Conservation (phyloP, 2,888 invertebrate species). For the Imbricaverruca yamaguchii region DNA sequence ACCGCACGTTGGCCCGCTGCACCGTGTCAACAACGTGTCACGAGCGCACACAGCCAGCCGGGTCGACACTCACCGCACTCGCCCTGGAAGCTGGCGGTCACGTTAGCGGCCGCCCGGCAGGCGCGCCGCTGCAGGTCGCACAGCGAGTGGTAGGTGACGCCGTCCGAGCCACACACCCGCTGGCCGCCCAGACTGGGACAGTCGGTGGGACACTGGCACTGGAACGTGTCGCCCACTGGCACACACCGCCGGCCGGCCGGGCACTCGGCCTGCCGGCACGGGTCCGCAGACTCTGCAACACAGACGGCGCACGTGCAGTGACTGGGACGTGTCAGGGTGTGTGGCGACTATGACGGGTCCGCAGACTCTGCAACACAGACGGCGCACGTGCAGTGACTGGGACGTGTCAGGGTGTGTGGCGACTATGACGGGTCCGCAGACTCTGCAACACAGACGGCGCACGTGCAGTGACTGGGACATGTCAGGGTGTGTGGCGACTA, state of each 20-base stretch:
- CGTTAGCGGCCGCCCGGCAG: constrained; percentile 26
- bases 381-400: too few relatives aligned
- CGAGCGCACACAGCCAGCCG: too few relatives aligned
- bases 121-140: constrained; percentile 30
- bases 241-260: constrained; percentile 7
- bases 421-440: too few relatives aligned
- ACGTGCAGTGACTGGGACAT: too few relatives aligned
- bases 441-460: too few relatives aligned
- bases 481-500: too few relatives aligned
- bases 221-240: neutral
- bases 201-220: constrained; percentile 26
- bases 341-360: neutral
- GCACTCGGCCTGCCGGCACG: neutral
- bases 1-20: too few relatives aligned
- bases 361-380: neutral
- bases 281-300: neutral
- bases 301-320: neutral
- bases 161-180: constrained; percentile 30
- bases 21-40: too few relatives aligned
- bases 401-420: too few relatives aligned
- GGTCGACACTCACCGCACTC: constrained; percentile 27
- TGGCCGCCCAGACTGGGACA: constrained; percentile 24
- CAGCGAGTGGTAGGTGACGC: constrained; percentile 28
- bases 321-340: neutral
- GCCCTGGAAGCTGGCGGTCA: constrained; percentile 26